Percentiles rank a stretch among this genome's conserved stretches.
Evolutionary conservation across 2,888 invertebrate genomes (phyloP).

Genomic region (Lycia hirtaria): DNA sequence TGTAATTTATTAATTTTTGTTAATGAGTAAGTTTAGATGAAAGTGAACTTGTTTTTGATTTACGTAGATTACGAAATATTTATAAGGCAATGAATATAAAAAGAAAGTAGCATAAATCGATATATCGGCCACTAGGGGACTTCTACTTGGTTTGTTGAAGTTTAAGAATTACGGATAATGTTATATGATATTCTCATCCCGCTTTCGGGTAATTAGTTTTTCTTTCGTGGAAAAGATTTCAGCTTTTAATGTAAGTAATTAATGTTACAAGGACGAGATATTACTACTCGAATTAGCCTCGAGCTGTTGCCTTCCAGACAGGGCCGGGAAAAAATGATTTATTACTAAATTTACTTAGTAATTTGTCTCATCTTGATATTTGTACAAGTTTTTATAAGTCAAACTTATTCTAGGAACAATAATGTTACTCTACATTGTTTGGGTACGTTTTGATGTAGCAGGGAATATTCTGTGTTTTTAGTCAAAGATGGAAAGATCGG

Average conservation of each 20-base stretch:
- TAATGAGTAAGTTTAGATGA: no score
- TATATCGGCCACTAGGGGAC: no score
- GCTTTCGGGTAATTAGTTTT: conserved; percentile 12
- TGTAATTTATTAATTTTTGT: no score
- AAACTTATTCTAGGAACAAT: neutral
- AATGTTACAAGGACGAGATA: conserved; percentile 20
- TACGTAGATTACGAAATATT: no score
- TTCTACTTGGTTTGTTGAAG: no score
- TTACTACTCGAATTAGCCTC: conserved; percentile 23
- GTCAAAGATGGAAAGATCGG: no score
- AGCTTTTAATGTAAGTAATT: conserved; percentile 24
- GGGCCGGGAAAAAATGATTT: conserved; percentile 18
- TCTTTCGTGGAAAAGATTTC: conserved; percentile 13
- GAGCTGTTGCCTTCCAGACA: conserved; percentile 21
- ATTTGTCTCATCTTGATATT: conserved; percentile 11
- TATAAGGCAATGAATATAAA: no score
- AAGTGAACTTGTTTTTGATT: no score
- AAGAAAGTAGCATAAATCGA: no score
- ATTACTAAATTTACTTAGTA: conserved; percentile 12
- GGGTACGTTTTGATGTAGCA: no score
- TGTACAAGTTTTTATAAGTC: neutral
- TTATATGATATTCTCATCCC: neutral
- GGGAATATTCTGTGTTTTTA: no score
- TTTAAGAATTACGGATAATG: conserved; percentile 7
- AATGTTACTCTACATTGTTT: no score